These are phyloP conservation scores for Ostrea denselamellosa DNA, from an alignment of 1,140 invertebrate genomes.

Conservation along the genomic window DNA sequence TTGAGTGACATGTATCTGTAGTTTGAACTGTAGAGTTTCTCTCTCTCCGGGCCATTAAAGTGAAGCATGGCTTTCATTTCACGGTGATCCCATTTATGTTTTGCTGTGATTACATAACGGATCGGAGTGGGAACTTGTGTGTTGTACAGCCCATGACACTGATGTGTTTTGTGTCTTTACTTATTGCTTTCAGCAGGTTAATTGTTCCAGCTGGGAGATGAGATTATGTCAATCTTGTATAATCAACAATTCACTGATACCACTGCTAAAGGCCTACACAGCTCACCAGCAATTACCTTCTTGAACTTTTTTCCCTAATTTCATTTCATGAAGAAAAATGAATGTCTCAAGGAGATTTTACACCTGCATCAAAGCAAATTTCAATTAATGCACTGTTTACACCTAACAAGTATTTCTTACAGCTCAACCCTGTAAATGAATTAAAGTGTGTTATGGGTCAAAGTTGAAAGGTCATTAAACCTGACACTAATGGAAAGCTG, in stretches of 20 bases:
- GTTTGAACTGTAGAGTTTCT: neutral
- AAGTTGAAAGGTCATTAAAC: too few species aligned
- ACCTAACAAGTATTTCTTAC: too few species aligned
- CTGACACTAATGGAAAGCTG: too few species aligned
- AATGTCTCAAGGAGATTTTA: too few species aligned
- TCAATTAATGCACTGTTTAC: too few species aligned
- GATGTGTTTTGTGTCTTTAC: slow-evolving; percentile 35
- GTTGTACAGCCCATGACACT: slow-evolving; percentile 22
- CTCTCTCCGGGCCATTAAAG: slow-evolving; percentile 1
- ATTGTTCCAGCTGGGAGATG: slow-evolving; percentile 38
- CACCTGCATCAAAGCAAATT: too few species aligned
- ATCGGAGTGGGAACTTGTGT: neutral
- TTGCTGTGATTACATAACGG: slow-evolving; percentile 21
- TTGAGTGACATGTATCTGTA: slow-evolving; percentile 20
- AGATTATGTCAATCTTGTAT: slow-evolving; percentile 34
- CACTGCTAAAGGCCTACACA: neutral
- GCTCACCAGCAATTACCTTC: neutral
- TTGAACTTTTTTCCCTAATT: neutral
- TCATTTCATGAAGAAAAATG: too few species aligned
- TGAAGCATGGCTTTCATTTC: slow-evolving; percentile 21
- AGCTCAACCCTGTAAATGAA: too few species aligned
- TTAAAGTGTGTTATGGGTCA: too few species aligned
- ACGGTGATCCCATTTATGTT: neutral
- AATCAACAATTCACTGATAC: slow-evolving; percentile 33
- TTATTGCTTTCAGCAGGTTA: slow-evolving; percentile 39